These are phyloP conservation scores for Scolopax rusticola DNA, from an alignment of 2,797 vertebrate species.

Conservation along the genomic window DNA sequence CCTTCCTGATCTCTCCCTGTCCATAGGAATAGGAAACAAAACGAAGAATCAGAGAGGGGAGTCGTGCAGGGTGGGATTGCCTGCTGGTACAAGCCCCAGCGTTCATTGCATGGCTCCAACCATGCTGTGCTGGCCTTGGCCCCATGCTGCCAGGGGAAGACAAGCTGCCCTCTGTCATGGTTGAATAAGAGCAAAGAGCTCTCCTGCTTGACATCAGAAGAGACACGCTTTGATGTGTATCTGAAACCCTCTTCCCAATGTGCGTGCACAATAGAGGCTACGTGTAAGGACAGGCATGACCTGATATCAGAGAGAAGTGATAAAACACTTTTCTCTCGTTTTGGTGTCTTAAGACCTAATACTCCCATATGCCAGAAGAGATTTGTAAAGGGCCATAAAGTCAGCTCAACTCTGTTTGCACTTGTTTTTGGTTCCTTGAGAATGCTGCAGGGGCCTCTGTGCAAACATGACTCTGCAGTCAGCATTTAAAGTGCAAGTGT, in stretches of 20 bases:
- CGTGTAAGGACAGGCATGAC: not conserved
- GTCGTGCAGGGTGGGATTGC: not conserved
- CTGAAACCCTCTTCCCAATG: not conserved
- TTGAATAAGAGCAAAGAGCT: not conserved
- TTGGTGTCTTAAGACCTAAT: conserved; percentile 1
- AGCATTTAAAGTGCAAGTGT: not conserved
- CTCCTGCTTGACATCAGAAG: not conserved
- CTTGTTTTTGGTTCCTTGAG: conserved; percentile 36
- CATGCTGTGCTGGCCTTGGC: not conserved
- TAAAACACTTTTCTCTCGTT: not conserved
- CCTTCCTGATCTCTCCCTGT: not conserved
- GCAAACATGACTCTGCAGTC: not conserved
- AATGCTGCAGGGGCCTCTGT: conserved; percentile 24
- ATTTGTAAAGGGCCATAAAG: conserved; percentile 44
- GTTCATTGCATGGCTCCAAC: not conserved
- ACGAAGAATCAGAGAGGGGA: not conserved
- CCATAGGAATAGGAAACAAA: not conserved
- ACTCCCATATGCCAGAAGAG: conserved; percentile 3
- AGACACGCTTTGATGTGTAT: not conserved
- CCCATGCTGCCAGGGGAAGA: not conserved
- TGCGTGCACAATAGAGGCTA: not conserved
- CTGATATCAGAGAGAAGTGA: not conserved
- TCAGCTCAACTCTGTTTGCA: conserved; percentile 34
- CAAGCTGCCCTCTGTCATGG: not conserved
- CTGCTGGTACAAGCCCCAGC: not conserved